phyloP scores from a whole-genome alignment of 2,797 vertebrate genomes.

The Limnodromus scolopaceus region DNA sequence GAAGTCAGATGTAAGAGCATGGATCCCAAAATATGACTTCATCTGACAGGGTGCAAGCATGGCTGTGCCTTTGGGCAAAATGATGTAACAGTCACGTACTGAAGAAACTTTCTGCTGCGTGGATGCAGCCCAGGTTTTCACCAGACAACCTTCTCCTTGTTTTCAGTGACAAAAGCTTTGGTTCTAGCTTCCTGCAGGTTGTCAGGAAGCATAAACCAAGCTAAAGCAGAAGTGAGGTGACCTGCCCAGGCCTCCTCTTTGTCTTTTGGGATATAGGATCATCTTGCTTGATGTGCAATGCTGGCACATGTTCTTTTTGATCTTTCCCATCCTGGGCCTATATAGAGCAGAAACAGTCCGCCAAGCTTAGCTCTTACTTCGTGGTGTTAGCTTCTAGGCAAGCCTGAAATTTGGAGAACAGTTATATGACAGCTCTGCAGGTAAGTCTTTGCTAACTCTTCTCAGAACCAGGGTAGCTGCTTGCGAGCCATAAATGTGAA shows the following conservation, averaged over 20 bases:
- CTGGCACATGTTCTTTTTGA: not conserved
- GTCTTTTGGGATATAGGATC: not conserved
- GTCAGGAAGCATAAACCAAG: not conserved
- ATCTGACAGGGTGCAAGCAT: not conserved
- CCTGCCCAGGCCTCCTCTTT: not conserved
- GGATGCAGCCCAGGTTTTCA: not conserved
- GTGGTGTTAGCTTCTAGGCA: not conserved
- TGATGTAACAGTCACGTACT: not conserved
- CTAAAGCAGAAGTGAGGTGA: not conserved
- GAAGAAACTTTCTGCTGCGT: not conserved
- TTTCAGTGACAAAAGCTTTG: not conserved
- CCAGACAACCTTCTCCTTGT: not conserved
- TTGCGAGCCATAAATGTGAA: not conserved
- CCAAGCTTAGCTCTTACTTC: not conserved
- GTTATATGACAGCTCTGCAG: not conserved
- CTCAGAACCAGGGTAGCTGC: not conserved
- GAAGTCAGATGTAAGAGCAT: not conserved
- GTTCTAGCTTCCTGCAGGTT: not conserved
- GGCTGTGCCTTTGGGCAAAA: not conserved
- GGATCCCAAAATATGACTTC: not conserved
- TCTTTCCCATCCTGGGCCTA: not conserved
- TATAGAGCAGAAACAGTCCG: not conserved
- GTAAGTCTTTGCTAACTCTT: slow-evolving; percentile 3
- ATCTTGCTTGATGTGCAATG: not conserved
- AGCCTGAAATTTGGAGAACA: not conserved